Percentiles rank a stretch among this genome's conserved stretches.
Conservation (phyloP, 2,797 vertebrate genomes). For the Philypnodon macrostomus region DNA sequence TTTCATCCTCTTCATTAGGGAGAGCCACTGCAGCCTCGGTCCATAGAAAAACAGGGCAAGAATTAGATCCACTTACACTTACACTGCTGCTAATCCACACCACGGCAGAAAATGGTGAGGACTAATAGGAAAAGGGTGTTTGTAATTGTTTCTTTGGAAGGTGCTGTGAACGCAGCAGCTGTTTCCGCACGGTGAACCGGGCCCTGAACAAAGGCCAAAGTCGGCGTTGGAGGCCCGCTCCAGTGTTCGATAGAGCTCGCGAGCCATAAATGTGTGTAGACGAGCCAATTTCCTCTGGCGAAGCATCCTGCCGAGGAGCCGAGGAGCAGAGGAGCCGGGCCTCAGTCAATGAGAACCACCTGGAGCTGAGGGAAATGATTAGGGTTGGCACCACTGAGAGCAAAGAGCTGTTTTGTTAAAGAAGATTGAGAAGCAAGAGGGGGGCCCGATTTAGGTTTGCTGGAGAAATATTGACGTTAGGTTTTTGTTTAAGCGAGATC, state of each 20-base stretch:
- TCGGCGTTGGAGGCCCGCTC: constrained; percentile 22
- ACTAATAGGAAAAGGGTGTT: constrained; percentile 66
- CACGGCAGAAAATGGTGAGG: constrained; percentile 51
- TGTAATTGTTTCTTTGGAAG: constrained; percentile 61
- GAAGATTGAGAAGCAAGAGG: constrained; percentile 32
- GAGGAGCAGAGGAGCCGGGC: constrained; percentile 53
- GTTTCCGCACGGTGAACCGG: constrained; percentile 40
- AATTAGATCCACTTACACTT: constrained; percentile 67
- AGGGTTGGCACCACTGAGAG: constrained; percentile 57
- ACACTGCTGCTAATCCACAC: constrained; percentile 51
- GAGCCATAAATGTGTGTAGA: constrained; percentile 59
- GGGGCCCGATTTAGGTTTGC: constrained; percentile 37
- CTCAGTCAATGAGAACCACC: constrained; percentile 73
- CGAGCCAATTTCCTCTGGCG: constrained; percentile 70
- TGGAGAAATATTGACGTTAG: constrained; percentile 59
- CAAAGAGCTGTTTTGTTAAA: constrained; percentile 59
- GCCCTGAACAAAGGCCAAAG: constrained; percentile 41
- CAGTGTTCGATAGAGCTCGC: constrained; percentile 32
- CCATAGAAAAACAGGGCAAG: constrained; percentile 49
- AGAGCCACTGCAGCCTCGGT: constrained; percentile 40
- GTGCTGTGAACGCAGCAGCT: constrained; percentile 45
- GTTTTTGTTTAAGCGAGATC: constrained; percentile 37
- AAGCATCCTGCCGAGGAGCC: constrained; percentile 50
- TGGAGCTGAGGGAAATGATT: constrained; percentile 71
- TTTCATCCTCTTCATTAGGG: constrained; percentile 71